These are phyloP conservation scores for Chymomyza caudatula DNA, from an alignment of 2,888 invertebrate species.

Conservation along the genomic window DNA sequence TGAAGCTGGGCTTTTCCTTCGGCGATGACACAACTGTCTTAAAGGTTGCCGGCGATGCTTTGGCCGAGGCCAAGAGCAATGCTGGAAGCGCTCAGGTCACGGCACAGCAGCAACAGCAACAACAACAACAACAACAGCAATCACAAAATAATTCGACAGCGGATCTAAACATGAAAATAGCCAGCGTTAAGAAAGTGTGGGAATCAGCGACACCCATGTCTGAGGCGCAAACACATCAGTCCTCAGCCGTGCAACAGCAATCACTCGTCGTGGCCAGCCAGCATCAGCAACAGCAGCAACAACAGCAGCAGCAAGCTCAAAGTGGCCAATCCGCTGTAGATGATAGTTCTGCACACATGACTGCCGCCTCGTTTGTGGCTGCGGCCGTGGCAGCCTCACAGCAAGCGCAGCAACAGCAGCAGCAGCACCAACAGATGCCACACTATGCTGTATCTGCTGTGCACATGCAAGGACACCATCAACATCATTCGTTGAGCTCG, in stretches of 20 bases:
- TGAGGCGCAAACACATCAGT: constrained; percentile 65
- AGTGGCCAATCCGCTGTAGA: constrained; percentile 43
- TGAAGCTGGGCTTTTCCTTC: constrained; percentile 94
- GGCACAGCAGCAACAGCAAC: constrained; percentile 67
- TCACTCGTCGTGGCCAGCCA: constrained; percentile 17
- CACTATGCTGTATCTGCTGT: constrained; percentile 75
- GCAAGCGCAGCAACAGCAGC: constrained; percentile 59
- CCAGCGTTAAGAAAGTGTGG: constrained; percentile 92
- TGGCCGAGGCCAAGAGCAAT: constrained; percentile 26
- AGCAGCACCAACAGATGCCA: constrained; percentile 66
- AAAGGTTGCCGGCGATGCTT: constrained; percentile 47
- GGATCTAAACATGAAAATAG: constrained; percentile 95
- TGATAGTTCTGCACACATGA: constrained; percentile 66
- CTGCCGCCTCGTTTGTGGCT: constrained; percentile 73
- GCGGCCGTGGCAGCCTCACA: constrained; percentile 73
- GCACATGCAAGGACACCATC: constrained; percentile 75
- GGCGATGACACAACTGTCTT: constrained; percentile 79
- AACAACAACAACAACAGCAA: constrained; percentile 50
- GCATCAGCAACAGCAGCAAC: constrained; percentile 53
- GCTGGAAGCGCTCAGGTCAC: constrained; percentile 53
- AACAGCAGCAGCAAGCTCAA: constrained; percentile 10
- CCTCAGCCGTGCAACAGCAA: constrained; percentile 33
- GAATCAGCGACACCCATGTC: constrained; percentile 84
- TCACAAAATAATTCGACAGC: constrained; percentile 89
- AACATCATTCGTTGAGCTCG: constrained; percentile 76